Percentiles rank a stretch among this genome's conserved stretches.
These are phyloP conservation scores for Actinemys pallida DNA, from an alignment of 2,113 vertebrate genomes.

Conservation along the genomic window DNA sequence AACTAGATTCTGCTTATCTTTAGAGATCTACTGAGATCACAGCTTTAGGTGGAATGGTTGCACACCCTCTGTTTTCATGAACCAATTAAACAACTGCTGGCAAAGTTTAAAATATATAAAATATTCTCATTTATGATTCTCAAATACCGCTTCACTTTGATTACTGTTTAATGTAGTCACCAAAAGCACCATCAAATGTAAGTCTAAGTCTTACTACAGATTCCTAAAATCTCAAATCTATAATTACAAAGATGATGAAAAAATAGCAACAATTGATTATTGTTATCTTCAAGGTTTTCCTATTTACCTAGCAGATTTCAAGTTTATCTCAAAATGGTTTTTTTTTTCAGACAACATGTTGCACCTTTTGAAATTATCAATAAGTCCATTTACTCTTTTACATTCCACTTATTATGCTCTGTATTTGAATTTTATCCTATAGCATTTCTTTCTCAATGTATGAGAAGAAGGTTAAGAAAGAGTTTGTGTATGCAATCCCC, in stretches of 20 bases:
- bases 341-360: not conserved
- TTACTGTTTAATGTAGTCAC: not conserved
- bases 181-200: not conserved
- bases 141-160: not conserved
- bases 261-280: not conserved
- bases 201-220: not conserved
- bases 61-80: not conserved
- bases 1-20: not conserved
- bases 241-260: constrained; percentile 39
- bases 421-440: not conserved
- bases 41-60: not conserved
- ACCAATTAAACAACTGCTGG: not conserved
- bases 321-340: not conserved
- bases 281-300: constrained; percentile 11
- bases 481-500: not conserved
- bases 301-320: constrained; percentile 26
- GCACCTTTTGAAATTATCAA: constrained; percentile 27
- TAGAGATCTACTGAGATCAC: not conserved
- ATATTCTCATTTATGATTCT: not conserved
- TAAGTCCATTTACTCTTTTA: constrained; percentile 27
- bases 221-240: not conserved
- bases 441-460: not conserved
- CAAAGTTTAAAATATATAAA: not conserved
- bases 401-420: constrained; percentile 33
- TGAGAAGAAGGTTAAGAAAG: constrained; percentile 32